Conservation (phyloP, 2,797 vertebrate species). For the Schizopygopsis pylzovi region DNA sequence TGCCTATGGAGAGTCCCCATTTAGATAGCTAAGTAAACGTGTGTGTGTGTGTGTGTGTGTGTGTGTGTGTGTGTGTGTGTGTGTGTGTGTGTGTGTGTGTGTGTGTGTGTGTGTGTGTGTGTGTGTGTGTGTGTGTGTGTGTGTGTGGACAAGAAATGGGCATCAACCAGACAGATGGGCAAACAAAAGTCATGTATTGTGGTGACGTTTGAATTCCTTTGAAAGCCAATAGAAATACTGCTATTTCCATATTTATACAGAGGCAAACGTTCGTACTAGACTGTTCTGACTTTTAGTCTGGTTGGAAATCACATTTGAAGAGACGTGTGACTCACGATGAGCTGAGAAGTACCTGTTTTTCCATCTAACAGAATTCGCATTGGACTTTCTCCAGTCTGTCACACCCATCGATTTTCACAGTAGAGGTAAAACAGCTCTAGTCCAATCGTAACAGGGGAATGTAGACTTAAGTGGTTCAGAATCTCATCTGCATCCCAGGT, state of each 20-base stretch:
- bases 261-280: not conserved
- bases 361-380: not conserved
- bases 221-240: not conserved
- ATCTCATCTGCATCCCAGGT: not conserved
- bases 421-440: not conserved
- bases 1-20: too few relatives aligned
- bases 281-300: not conserved
- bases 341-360: not conserved
- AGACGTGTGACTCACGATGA: not conserved
- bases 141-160: conserved; percentile 10
- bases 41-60: too few relatives aligned
- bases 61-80: too few relatives aligned
- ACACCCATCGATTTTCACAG: not conserved
- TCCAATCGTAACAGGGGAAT: not conserved
- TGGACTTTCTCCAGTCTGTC: not conserved
- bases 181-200: conserved; percentile 30
- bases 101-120: too few relatives aligned
- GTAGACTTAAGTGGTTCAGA: conserved; percentile 10
- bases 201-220: conserved; percentile 6
- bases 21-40: too few relatives aligned
- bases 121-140: too few relatives aligned
- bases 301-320: conserved; percentile 14
- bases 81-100: too few relatives aligned
- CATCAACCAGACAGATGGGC: conserved; percentile 21
- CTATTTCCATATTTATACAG: not conserved